Evolutionary conservation across 1,140 invertebrate species (phyloP), one percentile per base, ranked within the genome.

Genomic region (Melanaphis sacchari): DNA sequence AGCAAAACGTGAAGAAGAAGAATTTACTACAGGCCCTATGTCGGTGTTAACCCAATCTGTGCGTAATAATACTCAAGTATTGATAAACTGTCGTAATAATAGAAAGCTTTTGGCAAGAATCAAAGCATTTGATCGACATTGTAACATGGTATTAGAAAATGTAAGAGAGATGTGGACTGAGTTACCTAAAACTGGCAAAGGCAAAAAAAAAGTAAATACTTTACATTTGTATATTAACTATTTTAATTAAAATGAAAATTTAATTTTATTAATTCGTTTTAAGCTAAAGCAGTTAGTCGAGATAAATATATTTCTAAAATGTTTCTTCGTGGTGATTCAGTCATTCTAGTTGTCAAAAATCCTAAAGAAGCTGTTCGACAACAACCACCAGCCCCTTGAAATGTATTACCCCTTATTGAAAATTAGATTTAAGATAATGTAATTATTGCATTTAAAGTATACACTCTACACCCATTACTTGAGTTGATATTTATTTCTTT

Each of bases 141-240:
- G 99, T 95, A 99, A 99, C 95, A 99, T 99, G 99, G 99, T 99
- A 0, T 96, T 99, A 94, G 99, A 99, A 96, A 99, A 99, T 96
- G 99, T 99, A 0, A 99, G 99, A 95, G 99, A 99, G 96, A 99
- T 99, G 98, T 99, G 99, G 99, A 99, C 98, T 9, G 99, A 99
- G 96, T 96, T 98, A 41, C 99, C 99, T 6, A 97, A 99, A 94
- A 98, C 98, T 59, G 98, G 98, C 22, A 99, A 99, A 96, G 99
- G 99, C 93, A 99, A 99, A 95, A 99, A 99, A 95, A 99, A 98
- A 95, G 96, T 96, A 94, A 94, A 90, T 49, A 41, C 41, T 76
- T 18, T n/a, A 66, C 11, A 66, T 66, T 49, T 31, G 54, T 3
- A 26, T 31, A 0, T 31, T 59, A 66, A 18, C 11, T 18, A 18